Base-by-base conservation (phyloP, 2,113 vertebrate species). In the Ameiurus melas region DNA sequence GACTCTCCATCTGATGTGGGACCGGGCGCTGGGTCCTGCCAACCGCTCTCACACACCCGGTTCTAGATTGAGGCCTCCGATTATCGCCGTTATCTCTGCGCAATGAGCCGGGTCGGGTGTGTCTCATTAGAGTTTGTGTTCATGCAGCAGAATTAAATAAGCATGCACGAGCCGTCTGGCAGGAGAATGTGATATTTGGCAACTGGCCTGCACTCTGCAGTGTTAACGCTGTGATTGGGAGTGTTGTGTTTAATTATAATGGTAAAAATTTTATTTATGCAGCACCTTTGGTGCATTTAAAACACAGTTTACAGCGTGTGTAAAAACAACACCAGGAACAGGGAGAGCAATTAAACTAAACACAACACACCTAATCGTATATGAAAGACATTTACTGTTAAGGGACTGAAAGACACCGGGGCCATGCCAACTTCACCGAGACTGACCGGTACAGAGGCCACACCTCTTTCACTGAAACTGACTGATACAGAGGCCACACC, bases 81-180 rank as follows among this genome's bases (percentile, higher is more conserved):
- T 82, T 60, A 82, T 60, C 30, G 30, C 55, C 57, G 55, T 82
- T 82, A 82, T 82, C 80, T 82, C 30, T 36, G 80, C 1, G 30
- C 33, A 82, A 36, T 39, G 80, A 82, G 80, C 80, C 33, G 33
- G 33, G 19, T 25, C 57, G 33, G 80, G 80, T 39, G 80, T 82
- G 80, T 82, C 80, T 82, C 80, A 82, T 82, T 82, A 82, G 30
- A 60, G 80, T 22, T 39, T 13, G 30, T 82, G 60, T 82, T 82
- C 80, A 82, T 82, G 80, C 55, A 60, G 80, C 55, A 60, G 80
- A 82, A 82, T 82, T 82, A 60, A 82, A 82, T 82, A 82, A 82
- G 80, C 80, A 82, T 82, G 80, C 80, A 58, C 4, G 9, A 36
- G 57, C 80, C 80, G 60, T 82, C 80, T 82, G 80, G 80, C 80